Evolutionary conservation across 2,797 vertebrate genomes (phyloP), one percentile per base, ranked within the genome.

Genomic region (Amblyraja radiata): DNA sequence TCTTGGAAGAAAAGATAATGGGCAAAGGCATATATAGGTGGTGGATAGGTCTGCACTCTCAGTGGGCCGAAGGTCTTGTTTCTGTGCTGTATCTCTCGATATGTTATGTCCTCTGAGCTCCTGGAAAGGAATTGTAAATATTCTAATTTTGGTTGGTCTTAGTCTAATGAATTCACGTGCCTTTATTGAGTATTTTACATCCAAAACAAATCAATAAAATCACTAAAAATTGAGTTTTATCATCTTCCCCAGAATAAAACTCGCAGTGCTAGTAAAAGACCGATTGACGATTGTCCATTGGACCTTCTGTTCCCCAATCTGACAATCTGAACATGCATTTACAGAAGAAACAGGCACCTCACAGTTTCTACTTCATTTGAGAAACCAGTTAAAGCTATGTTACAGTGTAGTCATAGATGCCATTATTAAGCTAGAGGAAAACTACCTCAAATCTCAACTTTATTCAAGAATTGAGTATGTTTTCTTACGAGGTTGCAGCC

Each of bases 401-500:
- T 83, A 68, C n/a, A 36, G 46, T 54, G 54, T 88, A 28, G 84
- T 68, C 84, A 88, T 36, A 32, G 63, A 65, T 36, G 61, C 61
- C 84, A 88, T 88, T 36, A n/a, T 88, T 88, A 88, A 88, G 68
- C 16, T 68, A 65, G 84, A 88, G n/a, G 61, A 88, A 86, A 61
- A 88, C 63, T 88, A 88, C 84, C 84, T 88, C 84, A 68, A 63
- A 88, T 88, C 14, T 86, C 61, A 61, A 86, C 25, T 63, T 61
- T 63, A 58, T 86, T 86, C 6, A 86, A 86, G 13, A 63, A 86
- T 32, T 86, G 83, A 65, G 61, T 86, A 63, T 86, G 58, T 65
- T 86, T 88, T 88, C 84, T 88, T 61, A 68, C 32, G 14, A 88
- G 84, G 63, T 88, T 39, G 36, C 0, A 36, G 32, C 16, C 36